A percentile compares a stretch with the other conserved stretches of the same genome.
phyloP scores from a whole-genome alignment of 2,113 vertebrate genomes.

The Anarrhichthys ocellatus region DNA sequence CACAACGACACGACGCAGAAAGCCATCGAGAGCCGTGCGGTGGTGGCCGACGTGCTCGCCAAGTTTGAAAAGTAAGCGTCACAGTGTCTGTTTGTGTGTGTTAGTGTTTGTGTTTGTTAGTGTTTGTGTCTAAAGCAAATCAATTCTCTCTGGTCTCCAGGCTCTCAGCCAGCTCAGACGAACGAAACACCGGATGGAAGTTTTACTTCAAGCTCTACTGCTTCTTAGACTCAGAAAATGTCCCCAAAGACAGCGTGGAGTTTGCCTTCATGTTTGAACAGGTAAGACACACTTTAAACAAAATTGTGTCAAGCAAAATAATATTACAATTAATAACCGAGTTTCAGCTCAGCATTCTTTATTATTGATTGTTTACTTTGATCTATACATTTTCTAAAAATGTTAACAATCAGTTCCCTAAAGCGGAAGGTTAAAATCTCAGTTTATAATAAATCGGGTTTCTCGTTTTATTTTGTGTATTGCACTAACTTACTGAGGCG shows the following conservation, averaged over 20 bases:
- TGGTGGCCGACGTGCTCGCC: slow-evolving; percentile 94
- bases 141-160: slow-evolving; percentile 64
- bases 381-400: no score
- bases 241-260: slow-evolving; percentile 95
- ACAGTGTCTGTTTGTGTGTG: neutral
- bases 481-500: neutral
- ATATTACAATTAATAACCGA: no score
- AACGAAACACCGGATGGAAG: slow-evolving; percentile 86
- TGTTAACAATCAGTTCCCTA: no score
- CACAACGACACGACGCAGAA: slow-evolving; percentile 89
- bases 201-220: slow-evolving; percentile 99
- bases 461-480: neutral
- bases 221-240: slow-evolving; percentile 92
- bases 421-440: no score
- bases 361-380: no score
- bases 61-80: slow-evolving; percentile 93
- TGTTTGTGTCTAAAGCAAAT: no score
- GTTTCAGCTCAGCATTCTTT: no score
- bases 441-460: no score
- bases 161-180: slow-evolving; percentile 85
- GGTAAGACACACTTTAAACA: slow-evolving; percentile 76
- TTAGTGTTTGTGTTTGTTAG: neutral
- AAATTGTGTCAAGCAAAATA: no score
- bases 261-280: slow-evolving; percentile 99
- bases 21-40: slow-evolving; percentile 94